Percentiles rank a stretch among this genome's conserved stretches.
Evolutionary conservation across 2,888 invertebrate species (phyloP).

Genomic region (Drosophila ezoana): DNA sequence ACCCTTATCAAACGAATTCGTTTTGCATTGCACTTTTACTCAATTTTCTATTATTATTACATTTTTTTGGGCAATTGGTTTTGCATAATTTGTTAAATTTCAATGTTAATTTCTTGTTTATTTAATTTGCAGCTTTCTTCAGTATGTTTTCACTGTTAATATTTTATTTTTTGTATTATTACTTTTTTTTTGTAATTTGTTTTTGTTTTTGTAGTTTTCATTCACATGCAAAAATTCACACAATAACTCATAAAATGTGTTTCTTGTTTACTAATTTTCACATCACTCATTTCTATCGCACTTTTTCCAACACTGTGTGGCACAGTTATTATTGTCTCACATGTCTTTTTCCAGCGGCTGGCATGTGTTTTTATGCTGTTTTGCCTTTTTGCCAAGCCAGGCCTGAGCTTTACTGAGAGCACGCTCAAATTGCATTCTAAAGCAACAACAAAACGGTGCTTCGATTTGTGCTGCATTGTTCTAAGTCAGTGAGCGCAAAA

Average conservation of each 20-base stretch:
- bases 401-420: conserved; percentile 26
- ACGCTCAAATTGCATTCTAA: conserved; percentile 26
- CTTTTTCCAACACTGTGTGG: conserved; percentile 53
- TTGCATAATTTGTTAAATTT: conserved; percentile 46
- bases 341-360: conserved; percentile 3
- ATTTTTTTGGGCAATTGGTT: conserved; percentile 30
- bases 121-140: conserved; percentile 44
- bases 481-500: conserved; percentile 31
- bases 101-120: conserved; percentile 21
- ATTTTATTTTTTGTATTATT: conserved; percentile 10
- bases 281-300: conserved; percentile 49
- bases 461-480: conserved; percentile 19
- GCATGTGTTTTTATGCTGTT: conserved; percentile 24
- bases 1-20: conserved; percentile 13
- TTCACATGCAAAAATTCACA: conserved; percentile 80
- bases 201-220: conserved; percentile 44
- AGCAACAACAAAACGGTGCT: conserved; percentile 21
- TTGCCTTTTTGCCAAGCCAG: conserved; percentile 19
- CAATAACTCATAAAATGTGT: conserved; percentile 69
- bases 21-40: conserved; percentile 44
- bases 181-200: conserved; percentile 6
- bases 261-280: conserved; percentile 64
- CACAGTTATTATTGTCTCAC: conserved; percentile 59
- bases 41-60: conserved; percentile 30
- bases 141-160: conserved; percentile 47